Evolutionary conservation across 2,113 vertebrate genomes (phyloP).

Genomic region (Geothlypis trichas): DNA sequence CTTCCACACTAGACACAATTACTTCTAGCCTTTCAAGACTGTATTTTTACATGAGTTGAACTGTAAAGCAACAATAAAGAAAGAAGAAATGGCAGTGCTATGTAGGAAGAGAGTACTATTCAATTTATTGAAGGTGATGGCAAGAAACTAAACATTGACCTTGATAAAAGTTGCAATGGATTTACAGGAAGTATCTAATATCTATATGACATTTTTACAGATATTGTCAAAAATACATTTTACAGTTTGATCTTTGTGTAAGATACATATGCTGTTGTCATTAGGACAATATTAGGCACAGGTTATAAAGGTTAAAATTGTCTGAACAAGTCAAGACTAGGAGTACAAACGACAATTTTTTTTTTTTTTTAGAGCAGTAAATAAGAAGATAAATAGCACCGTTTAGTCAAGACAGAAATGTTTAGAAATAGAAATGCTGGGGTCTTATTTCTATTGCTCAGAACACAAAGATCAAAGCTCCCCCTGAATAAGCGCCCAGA

Average conservation of each 20-base stretch:
- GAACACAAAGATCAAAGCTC: background rate
- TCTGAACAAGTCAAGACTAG: background rate
- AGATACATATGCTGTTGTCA: background rate
- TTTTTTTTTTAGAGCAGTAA: background rate
- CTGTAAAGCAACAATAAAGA: background rate
- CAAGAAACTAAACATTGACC: background rate
- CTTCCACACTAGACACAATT: background rate
- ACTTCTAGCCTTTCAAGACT: background rate
- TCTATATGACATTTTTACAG: background rate
- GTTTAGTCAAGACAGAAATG: background rate
- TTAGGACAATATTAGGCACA: background rate
- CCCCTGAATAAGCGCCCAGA: background rate
- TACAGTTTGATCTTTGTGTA: background rate
- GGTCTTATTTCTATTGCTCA: background rate
- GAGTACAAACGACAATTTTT: background rate
- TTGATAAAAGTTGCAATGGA: background rate
- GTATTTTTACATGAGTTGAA: background rate
- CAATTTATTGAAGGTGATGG: background rate
- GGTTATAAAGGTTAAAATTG: background rate
- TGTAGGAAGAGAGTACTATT: background rate
- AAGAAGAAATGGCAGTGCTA: background rate
- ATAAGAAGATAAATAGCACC: background rate
- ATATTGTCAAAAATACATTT: background rate
- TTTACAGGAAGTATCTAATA: background rate
- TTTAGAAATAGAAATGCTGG: background rate